Evolutionary conservation across 2,113 vertebrate genomes (phyloP), one percentile per base, ranked within the genome.

Genomic region (Morphnarchus princeps): DNA sequence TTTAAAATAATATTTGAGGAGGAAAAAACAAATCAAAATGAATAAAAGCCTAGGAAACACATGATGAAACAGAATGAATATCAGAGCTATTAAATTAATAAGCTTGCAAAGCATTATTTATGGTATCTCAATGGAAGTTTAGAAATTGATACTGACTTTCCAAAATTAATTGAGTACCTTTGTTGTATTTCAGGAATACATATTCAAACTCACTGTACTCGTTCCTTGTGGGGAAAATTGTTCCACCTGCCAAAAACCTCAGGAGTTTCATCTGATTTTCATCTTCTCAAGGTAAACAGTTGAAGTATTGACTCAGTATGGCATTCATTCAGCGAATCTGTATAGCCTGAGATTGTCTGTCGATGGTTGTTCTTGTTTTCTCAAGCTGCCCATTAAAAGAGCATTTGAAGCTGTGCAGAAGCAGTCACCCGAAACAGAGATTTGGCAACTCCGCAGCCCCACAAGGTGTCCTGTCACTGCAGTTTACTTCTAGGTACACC

Each of bases 61-160:
- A 95, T 89, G 74, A 87, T 91, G 92, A 97, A 82, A 79, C 22
- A 69, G 82, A 94, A 93, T 94, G 89, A 92, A 52, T 96, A 96
- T 82, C 80, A 87, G n/a, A 92, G 55, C 73, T 95, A 93, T 96
- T 97, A 96, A 97, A 97, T 94, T 96, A 96, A 93, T 94, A 95
- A 88, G 63, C 91, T 82, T 93, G 59, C 36, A 93, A 84, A 96
- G 55, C 69, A 67, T 76, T 96, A 89, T 93, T 96, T 97, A 88
- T 90, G 70, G 70, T 83, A 95, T 82, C 76, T 96, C 77, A 93
- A 1, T 90, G 43, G 76, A 98, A 90, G 66, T 80, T 94, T 32
- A 92, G 82, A 97, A 96, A 95, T 89, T 85, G 93, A 95, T 96
- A 89, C 61, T 88, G 97, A 91, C 71, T 92, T 76, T 65, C 63